Evolutionary conservation across 2,888 invertebrate species (phyloP).

Genomic region (Melinaea marsaeus): DNA sequence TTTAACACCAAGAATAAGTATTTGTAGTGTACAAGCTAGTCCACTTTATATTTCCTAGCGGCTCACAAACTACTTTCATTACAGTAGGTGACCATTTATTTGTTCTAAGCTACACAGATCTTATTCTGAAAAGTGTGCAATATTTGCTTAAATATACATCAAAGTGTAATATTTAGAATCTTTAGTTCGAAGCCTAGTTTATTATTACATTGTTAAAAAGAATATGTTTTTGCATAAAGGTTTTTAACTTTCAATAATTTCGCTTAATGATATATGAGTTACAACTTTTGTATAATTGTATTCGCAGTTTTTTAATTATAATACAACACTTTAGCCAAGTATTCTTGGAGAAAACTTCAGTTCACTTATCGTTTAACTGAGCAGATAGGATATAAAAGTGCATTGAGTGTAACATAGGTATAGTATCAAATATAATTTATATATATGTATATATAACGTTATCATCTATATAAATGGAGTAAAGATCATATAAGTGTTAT

Average conservation of each 20-base stretch:
- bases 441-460: background rate
- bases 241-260: no score
- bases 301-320: no score
- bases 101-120: constrained; percentile 36
- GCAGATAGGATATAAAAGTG: constrained; percentile 17
- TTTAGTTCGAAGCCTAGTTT: background rate
- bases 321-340: background rate
- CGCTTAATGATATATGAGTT: no score
- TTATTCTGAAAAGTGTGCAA: constrained; percentile 38
- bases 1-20: constrained; percentile 19
- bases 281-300: no score
- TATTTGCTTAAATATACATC: constrained; percentile 23
- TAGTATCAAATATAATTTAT: background rate
- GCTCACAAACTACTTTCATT: constrained; percentile 51
- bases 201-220: no score
- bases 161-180: constrained; percentile 2
- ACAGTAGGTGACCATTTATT: constrained; percentile 43
- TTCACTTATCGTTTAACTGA: constrained; percentile 5
- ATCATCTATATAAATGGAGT: constrained; percentile 7
- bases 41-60: constrained; percentile 29
- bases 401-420: constrained; percentile 6
- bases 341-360: background rate
- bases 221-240: no score
- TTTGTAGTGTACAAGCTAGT: constrained; percentile 28
- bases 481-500: constrained; percentile 13